Base-by-base conservation (phyloP, 2,113 vertebrate genomes). In the Dermatemys mawii region DNA sequence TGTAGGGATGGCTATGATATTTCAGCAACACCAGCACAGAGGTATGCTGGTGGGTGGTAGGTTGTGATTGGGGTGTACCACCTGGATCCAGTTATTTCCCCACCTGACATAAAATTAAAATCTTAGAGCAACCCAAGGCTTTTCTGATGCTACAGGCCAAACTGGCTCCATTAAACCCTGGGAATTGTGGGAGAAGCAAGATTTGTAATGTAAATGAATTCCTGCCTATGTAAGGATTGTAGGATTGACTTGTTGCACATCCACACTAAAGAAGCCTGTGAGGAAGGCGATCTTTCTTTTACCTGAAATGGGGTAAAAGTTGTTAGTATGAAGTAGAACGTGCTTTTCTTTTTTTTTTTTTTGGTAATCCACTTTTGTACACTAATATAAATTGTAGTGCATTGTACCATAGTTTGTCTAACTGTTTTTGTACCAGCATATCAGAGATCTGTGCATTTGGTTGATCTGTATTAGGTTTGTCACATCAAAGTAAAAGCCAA, bases 341-440 rank as follows among this genome's bases (percentile, higher is more conserved):
- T 84, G 63, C 91, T 46, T 63, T 13, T 60, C 32, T 53, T 93
- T 63, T 96, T 95, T 90, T 13, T 60, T 32, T 53, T 93, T 63
- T 96, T 95, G 89, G 8, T 79, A 80, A 87, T 82, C 73, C 80
- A 1, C 1, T 87, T 96, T 91, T 92, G 73, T 21, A 11, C 27
- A 8, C 78, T 35, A 11, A 48, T 96, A 86, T 89, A 76, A 93
- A 92, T 32, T 85, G 44, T 85, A 94, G 88, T 63, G 46, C 46
- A 53, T 78, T 49, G 55, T 21, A 55, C 55, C 86, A n/a, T 86
- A 22, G 4, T 90, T 86, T 38, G 46, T 88, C 5, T 29, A 95
- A 14, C 44, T 89, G 0, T 63, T 92, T 89, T 92, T 89, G 57
- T 51, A 51, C 54, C 48, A 76, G 11, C 73, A 76, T 16, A 70